phyloP scores from a whole-genome alignment of 2,113 vertebrate species.

The Gambusia affinis region DNA sequence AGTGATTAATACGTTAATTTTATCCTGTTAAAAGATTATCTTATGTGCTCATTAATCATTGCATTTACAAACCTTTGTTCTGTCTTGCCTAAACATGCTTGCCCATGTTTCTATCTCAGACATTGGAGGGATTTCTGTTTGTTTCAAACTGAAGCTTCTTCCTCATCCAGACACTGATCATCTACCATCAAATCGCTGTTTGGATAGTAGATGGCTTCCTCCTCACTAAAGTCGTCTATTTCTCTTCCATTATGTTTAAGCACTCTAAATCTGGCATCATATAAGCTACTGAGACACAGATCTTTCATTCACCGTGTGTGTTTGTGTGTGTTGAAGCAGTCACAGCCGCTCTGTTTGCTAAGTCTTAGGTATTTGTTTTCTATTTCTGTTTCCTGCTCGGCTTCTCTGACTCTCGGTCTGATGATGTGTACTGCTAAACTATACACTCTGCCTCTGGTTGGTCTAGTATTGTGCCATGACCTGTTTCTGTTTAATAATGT shows the following conservation, averaged over 20 bases:
- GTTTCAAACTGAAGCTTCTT: neutral
- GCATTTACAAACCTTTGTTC: neutral
- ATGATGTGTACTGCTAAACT: constrained; percentile 56
- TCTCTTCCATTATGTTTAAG: neutral
- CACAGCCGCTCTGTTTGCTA: constrained; percentile 31
- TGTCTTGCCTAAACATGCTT: neutral
- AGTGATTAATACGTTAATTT: neutral
- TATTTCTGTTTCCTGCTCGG: constrained; percentile 61
- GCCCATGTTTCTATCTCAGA: neutral
- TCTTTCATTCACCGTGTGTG: constrained; percentile 15
- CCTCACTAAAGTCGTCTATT: neutral
- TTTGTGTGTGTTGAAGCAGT: constrained; percentile 35
- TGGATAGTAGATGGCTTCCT: neutral
- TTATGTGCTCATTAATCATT: neutral
- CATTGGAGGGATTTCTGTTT: neutral
- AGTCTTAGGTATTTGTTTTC: constrained; percentile 58
- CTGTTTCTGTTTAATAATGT: constrained; percentile 72
- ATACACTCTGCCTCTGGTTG: constrained; percentile 55
- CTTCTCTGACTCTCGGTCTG: constrained; percentile 56
- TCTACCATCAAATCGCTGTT: neutral
- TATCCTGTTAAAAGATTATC: neutral
- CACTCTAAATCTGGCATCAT: constrained; percentile 1
- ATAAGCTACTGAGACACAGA: constrained; percentile 31
- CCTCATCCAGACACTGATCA: neutral
- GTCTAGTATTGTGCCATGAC: constrained; percentile 76